These are phyloP conservation scores for Drosophila persimilis DNA, from an alignment of 1,140 invertebrate genomes.

Conservation along the genomic window DNA sequence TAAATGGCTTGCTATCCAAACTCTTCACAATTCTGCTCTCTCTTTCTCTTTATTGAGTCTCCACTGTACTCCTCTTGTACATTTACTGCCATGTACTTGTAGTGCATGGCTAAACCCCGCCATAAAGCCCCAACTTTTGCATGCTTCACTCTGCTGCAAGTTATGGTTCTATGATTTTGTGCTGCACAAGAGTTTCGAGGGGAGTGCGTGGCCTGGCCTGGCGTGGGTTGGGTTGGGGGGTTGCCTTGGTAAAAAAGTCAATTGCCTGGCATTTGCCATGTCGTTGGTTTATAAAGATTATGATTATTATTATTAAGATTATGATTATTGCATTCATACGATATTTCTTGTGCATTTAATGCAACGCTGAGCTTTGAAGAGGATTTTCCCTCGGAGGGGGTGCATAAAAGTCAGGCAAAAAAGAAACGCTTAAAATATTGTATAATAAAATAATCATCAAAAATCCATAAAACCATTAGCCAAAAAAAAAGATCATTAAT, in stretches of 20 bases:
- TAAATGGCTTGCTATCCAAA: too few relatives aligned
- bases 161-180: constrained; percentile 51
- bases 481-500: constrained; percentile 15
- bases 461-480: constrained; percentile 44
- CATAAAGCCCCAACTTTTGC: constrained; percentile 34
- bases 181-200: constrained; percentile 22
- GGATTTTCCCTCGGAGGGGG: constrained; percentile 5
- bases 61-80: constrained; percentile 10
- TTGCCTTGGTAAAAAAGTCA: constrained; percentile 49
- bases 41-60: neutral
- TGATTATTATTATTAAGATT: constrained; percentile 38
- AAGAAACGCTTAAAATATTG: constrained; percentile 41
- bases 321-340: constrained; percentile 47
- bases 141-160: constrained; percentile 30
- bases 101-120: constrained; percentile 8
- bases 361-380: constrained; percentile 56
- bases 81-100: neutral
- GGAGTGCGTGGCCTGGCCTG: too few relatives aligned
- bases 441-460: constrained; percentile 8
- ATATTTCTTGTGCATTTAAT: constrained; percentile 56
- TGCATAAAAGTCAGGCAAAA: constrained; percentile 37
- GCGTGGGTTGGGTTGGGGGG: neutral
- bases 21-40: too few relatives aligned
- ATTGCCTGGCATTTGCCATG: constrained; percentile 61
- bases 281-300: constrained; percentile 53